Evolutionary conservation across 2,113 vertebrate genomes (phyloP), one percentile per base, ranked within the genome.

Genomic region (Dolichallabes microphthalmus): DNA sequence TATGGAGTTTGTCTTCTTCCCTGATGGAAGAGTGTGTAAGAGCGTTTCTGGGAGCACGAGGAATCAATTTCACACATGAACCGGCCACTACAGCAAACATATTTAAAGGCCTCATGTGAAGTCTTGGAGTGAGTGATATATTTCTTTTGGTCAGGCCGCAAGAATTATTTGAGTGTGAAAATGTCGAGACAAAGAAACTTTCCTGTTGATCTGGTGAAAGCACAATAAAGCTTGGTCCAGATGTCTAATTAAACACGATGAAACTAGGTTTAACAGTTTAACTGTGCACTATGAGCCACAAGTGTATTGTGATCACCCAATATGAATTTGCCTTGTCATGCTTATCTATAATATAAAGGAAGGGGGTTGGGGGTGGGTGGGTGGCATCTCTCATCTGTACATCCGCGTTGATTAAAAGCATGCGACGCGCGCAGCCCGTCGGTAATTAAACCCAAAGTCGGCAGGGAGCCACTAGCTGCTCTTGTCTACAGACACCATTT

Each of bases 401-500:
- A 75, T 81, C 80, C 39, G 66, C 81, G 69, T 78, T 89, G 77
- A 87, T 86, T 82, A 88, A 88, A 73, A 66, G 78, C 82, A 77
- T 73, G 27, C 53, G 61, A 80, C 39, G 63, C 32, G 14, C 66
- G 27, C 52, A 74, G 71, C 78, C 74, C 61, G 27, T 69, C 27
- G 80, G 71, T 86, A 80, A 88, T 83, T 88, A 83, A 45, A 45
- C 80, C 64, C 75, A 32, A 53, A 88, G 71, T 82, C 82, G 57
- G 82, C 82, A 85, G 92, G 90, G 93, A 91, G 92, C 91, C 91
- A 81, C 83, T 83, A 89, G 88, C 85, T 91, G 87, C 84, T 89
- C 89, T 88, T 89, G 87, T 92, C 91, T 84, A 91, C 90, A 92
- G 89, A 94, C 94, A 95, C 93, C 91, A 94, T 94, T 94, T 94